Evolutionary conservation across 2,888 invertebrate genomes (phyloP), one percentile per base, ranked within the genome.

Genomic region (Zaprionus bogoriensis): DNA sequence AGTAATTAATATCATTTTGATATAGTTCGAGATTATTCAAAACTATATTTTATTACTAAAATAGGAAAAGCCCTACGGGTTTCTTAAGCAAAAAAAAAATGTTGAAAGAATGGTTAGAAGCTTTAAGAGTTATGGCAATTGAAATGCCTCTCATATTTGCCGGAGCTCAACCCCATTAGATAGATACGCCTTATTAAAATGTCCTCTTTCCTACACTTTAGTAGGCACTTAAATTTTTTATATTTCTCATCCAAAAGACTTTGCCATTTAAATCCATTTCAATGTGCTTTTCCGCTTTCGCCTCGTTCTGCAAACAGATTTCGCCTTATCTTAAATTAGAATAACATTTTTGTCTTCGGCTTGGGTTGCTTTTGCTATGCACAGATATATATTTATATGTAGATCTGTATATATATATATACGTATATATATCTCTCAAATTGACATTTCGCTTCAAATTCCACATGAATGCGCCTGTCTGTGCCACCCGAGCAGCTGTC

Each of bases 361-460:
- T 50, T 42, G 47, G 48, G 25, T 27, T 47, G 39, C 41, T 22
- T 41, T 58, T 46, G 17, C 46, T 17, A 12, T 57, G 27, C 32
- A 39, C 6, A 51, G 19, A 62, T 10, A 51, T 45, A 14, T 44
- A 48, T 44, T 7, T 51, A 14, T 58, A 12, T 57, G 17, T 60
- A 27, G 58, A 25, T 48, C 23, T 45, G 22, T 55, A 22, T 50
- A 7, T 55, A 9, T 20, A 20, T 51, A 5, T 25, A 17, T 51
- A 14, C 52, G 17, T 44, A 14, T 73, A 62, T 76, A 73, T 81
- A 76, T 80, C 67, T 82, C 76, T 76, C 67, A 76, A 81, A 81
- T 81, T 81, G 80, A 81, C 80, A 81, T 81, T 81, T 81, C 82
- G 82, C 80, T 81, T 81, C 80, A 81, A 82, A 74, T 81, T 81